Conservation (phyloP, 2,888 invertebrate genomes). For the Electrophaes corylata region DNA sequence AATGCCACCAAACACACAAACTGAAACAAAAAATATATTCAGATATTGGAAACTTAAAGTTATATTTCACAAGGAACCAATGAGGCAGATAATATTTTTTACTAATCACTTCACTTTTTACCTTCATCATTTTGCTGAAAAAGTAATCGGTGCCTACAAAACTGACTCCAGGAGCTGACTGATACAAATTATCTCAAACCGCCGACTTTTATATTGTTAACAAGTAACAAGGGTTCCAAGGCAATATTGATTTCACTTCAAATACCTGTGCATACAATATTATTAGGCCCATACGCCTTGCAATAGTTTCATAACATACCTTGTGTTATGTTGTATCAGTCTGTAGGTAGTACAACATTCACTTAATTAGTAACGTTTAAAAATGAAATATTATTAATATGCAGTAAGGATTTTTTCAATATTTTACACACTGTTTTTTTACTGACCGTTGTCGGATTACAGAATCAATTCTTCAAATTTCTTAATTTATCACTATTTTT, state of each 20-base stretch:
- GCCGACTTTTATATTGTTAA: constrained; percentile 42
- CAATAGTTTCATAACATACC: constrained; percentile 31
- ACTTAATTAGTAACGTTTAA: background rate
- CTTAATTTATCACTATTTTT: too few species aligned
- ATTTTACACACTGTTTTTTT: too few species aligned
- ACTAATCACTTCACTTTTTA: constrained; percentile 10
- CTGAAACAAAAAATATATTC: constrained; percentile 19
- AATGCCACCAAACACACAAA: constrained; percentile 31
- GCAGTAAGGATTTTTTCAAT: too few species aligned
- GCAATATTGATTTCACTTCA: constrained; percentile 43
- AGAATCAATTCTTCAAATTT: too few species aligned
- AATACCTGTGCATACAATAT: constrained; percentile 30
- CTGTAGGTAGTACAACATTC: background rate
- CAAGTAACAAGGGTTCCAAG: constrained; percentile 41
- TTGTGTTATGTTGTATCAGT: background rate
- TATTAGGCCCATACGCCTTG: constrained; percentile 24
- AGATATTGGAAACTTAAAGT: background rate
- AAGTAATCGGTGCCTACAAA: constrained; percentile 22
- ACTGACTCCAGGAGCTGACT: constrained; percentile 35
- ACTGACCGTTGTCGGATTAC: too few species aligned
- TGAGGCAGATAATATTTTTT: background rate
- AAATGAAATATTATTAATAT: background rate
- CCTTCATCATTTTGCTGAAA: constrained; percentile 31
- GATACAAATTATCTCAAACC: constrained; percentile 38
- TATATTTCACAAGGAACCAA: background rate